Conservation (phyloP, 2,888 invertebrate species). For the Habroteleia sp. region DNA sequence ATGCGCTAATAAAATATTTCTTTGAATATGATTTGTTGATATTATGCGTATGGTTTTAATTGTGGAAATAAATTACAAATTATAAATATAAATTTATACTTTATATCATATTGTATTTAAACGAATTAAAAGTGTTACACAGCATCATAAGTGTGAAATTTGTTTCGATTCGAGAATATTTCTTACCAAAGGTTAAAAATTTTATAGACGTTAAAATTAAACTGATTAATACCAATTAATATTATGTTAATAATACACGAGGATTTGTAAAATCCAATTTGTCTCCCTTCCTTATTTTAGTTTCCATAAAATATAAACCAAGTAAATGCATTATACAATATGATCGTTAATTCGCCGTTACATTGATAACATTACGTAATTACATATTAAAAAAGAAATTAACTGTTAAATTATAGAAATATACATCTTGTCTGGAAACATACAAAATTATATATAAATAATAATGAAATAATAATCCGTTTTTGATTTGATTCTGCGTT, state of each 20-base stretch:
- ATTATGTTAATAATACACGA: slow-evolving; percentile 31
- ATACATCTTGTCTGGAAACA: slow-evolving; percentile 48
- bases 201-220: slow-evolving; percentile 22
- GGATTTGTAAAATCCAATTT: slow-evolving; percentile 19
- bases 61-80: slow-evolving; percentile 29
- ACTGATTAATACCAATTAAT: slow-evolving; percentile 43
- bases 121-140: slow-evolving; percentile 45
- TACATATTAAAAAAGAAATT: slow-evolving; percentile 36
- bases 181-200: slow-evolving; percentile 39
- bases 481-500: slow-evolving; percentile 12
- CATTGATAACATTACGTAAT: slow-evolving; percentile 46
- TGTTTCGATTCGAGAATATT: slow-evolving; percentile 30
- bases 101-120: slow-evolving; percentile 38
- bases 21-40: too few relatives aligned
- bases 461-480: slow-evolving; percentile 47
- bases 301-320: slow-evolving; percentile 34
- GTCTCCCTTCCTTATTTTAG: not conserved
- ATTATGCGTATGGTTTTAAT: not conserved
- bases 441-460: slow-evolving; percentile 48
- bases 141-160: slow-evolving; percentile 40
- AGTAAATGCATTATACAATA: slow-evolving; percentile 51
- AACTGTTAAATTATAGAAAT: slow-evolving; percentile 50
- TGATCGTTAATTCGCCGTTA: slow-evolving; percentile 38
- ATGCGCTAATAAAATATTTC: too few relatives aligned
- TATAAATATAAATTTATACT: slow-evolving; percentile 35